Evolutionary conservation across 2,113 vertebrate species (phyloP).

Genomic region (Fukomys damarensis): DNA sequence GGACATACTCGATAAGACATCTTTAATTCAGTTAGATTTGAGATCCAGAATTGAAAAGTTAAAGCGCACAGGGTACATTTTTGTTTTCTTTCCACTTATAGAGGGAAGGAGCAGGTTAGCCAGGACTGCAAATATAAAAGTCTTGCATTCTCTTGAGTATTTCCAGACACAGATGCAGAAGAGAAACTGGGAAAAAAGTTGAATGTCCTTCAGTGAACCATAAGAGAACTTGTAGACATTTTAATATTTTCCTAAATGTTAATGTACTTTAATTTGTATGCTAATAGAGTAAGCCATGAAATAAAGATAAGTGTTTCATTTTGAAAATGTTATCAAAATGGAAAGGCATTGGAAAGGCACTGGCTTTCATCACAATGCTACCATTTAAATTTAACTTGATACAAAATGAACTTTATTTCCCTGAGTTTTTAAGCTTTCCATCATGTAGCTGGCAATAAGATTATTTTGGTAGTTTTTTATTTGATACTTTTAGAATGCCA

Average conservation of each 20-base stretch:
- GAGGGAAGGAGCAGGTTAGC: background rate
- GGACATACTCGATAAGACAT: background rate
- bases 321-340: background rate
- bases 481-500: background rate
- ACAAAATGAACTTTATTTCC: background rate
- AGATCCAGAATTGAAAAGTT: background rate
- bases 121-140: background rate
- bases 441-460: background rate
- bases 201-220: background rate
- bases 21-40: background rate
- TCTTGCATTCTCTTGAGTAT: background rate
- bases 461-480: background rate
- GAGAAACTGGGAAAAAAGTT: background rate
- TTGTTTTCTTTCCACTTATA: background rate
- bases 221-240: constrained; percentile 29
- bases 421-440: background rate
- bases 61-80: background rate
- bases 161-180: background rate
- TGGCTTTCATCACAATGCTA: background rate
- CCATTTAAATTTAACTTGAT: constrained; percentile 13
- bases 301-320: constrained; percentile 40
- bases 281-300: constrained; percentile 8
- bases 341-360: background rate
- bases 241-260: constrained; percentile 25
- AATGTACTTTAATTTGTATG: constrained; percentile 50